Evolutionary conservation across 2,888 invertebrate species (phyloP).

Genomic region (Nomada fucata): DNA sequence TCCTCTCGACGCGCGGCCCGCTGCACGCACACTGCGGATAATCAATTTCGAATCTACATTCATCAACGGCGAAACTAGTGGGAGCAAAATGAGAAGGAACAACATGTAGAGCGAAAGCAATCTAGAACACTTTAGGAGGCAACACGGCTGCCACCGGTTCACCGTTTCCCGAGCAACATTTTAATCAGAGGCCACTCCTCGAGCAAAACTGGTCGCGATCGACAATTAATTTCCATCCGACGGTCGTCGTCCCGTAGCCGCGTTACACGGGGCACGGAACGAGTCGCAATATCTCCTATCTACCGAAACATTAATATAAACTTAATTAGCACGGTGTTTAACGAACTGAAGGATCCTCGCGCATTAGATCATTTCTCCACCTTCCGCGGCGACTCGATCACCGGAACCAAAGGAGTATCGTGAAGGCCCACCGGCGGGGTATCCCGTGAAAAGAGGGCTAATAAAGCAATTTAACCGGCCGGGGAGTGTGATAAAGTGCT

Average conservation of each 20-base stretch:
- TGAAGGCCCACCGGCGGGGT: constrained; percentile 53
- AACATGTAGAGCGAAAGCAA: background rate
- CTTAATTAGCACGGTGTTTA: constrained; percentile 55
- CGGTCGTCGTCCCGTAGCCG: constrained; percentile 14
- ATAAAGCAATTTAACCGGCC: constrained; percentile 77
- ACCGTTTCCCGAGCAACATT: constrained; percentile 33
- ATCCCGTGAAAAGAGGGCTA: constrained; percentile 71
- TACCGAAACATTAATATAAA: constrained; percentile 53
- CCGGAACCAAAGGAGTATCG: constrained; percentile 54
- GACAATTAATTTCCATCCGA: constrained; percentile 45
- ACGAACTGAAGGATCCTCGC: constrained; percentile 51
- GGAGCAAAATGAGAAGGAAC: background rate
- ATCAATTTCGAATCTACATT: background rate
- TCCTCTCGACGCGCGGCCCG: too few relatives aligned
- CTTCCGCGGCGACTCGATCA: constrained; percentile 42
- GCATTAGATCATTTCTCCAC: constrained; percentile 57
- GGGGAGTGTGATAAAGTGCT: constrained; percentile 65
- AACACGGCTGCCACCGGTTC: constrained; percentile 3
- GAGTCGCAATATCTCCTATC: constrained; percentile 42
- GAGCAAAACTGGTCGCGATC: constrained; percentile 8
- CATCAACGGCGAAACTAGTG: background rate
- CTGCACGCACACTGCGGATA: too few relatives aligned
- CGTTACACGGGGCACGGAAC: constrained; percentile 19
- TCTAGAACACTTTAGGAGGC: background rate
- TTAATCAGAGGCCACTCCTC: constrained; percentile 29